phyloP scores from a whole-genome alignment of 2,888 invertebrate genomes.

The Patella depressa region DNA sequence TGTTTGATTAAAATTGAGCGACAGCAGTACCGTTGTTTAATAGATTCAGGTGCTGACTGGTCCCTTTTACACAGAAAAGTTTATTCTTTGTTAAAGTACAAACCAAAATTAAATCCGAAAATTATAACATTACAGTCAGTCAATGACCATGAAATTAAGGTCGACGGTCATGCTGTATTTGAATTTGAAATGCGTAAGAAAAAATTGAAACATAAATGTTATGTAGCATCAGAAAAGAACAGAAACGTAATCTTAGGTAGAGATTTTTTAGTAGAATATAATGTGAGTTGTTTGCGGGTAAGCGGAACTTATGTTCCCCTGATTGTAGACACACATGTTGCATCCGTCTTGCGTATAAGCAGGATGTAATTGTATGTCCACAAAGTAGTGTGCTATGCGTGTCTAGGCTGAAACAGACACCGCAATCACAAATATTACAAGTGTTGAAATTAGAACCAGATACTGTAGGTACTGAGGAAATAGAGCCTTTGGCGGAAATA shows the following conservation, averaged over 20 bases:
- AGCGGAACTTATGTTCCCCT: background rate
- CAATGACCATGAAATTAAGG: no score
- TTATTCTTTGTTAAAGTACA: background rate
- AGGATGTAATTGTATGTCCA: background rate
- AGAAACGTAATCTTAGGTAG: background rate
- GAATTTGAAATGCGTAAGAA: background rate
- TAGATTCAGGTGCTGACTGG: conserved; percentile 8
- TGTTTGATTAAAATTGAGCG: background rate
- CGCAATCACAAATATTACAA: no score
- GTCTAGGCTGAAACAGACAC: no score
- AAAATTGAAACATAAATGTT: background rate
- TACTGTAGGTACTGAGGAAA: no score
- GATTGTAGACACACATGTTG: background rate
- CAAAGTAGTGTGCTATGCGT: background rate
- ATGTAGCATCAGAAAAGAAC: background rate
- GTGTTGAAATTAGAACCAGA: no score
- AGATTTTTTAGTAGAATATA: background rate
- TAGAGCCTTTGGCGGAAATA: no score
- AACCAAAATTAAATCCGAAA: background rate
- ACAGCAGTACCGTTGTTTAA: background rate
- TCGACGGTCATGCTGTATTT: background rate
- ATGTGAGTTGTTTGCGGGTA: background rate
- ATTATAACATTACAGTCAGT: no score
- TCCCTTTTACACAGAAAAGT: background rate
- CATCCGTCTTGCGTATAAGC: background rate